These are phyloP conservation scores for Oncopodura yosiiana DNA, from an alignment of 1,140 invertebrate genomes.

Conservation along the genomic window DNA sequence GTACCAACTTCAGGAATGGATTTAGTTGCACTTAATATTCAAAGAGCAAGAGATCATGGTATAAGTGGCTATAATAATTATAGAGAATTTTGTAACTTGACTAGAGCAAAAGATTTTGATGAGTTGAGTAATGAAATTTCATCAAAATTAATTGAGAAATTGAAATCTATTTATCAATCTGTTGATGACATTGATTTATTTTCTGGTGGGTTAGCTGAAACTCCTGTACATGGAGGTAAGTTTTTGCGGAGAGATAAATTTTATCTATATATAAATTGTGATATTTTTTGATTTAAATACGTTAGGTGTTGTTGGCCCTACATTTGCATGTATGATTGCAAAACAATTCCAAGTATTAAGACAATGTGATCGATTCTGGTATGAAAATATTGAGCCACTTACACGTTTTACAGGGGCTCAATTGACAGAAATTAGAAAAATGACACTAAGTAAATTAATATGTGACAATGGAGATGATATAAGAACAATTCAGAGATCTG, in stretches of 20 bases:
- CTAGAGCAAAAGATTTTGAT: slow-evolving; percentile 55
- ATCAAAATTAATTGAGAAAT: slow-evolving; percentile 39
- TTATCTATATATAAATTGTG: background rate
- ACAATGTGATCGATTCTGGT: slow-evolving; percentile 90
- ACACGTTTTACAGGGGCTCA: slow-evolving; percentile 53
- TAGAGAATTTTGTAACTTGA: slow-evolving; percentile 48
- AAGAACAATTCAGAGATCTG: slow-evolving; percentile 48
- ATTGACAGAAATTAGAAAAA: slow-evolving; percentile 59
- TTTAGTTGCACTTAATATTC: slow-evolving; percentile 78
- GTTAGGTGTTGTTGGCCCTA: slow-evolving; percentile 43
- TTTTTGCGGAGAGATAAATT: slow-evolving; percentile 35
- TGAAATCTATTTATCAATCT: slow-evolving; percentile 42
- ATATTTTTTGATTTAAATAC: background rate
- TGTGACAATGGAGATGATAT: slow-evolving; percentile 69
- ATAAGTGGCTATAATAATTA: slow-evolving; percentile 54
- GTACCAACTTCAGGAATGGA: slow-evolving; percentile 61
- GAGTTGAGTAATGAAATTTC: slow-evolving; percentile 57
- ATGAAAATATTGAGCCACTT: slow-evolving; percentile 46
- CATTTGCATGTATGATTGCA: slow-evolving; percentile 50
- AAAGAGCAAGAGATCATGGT: slow-evolving; percentile 58
- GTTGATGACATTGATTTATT: slow-evolving; percentile 51
- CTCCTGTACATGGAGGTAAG: slow-evolving; percentile 45
- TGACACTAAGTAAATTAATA: slow-evolving; percentile 56
- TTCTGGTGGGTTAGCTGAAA: slow-evolving; percentile 47
- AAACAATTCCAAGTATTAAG: slow-evolving; percentile 50